A percentile compares a stretch with the other conserved stretches of the same genome.
Conservation (phyloP, 2,888 invertebrate species). For the Drosophila sordidapex region DNA sequence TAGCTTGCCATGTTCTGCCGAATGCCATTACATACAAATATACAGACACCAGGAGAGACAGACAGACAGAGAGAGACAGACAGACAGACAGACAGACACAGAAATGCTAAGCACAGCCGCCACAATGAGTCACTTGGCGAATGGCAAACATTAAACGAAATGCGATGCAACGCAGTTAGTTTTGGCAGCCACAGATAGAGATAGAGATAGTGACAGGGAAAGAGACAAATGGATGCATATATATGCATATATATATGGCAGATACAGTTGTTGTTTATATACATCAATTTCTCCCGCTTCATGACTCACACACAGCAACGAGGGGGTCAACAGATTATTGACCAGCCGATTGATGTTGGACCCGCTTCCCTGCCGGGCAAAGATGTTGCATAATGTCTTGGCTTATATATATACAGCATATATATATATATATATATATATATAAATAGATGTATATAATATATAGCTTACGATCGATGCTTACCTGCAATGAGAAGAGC, state of each 20-base stretch:
- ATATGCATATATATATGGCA: slow-evolving; percentile 9
- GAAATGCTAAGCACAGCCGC: slow-evolving; percentile 39
- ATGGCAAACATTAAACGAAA: slow-evolving; percentile 26
- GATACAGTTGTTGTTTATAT: slow-evolving; percentile 23
- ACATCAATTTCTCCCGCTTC: slow-evolving; percentile 20
- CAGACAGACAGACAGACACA: not conserved
- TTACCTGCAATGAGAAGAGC: slow-evolving; percentile 44
- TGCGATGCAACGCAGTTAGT: slow-evolving; percentile 54
- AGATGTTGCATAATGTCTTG: slow-evolving; percentile 18
- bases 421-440: not conserved
- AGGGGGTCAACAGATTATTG: slow-evolving; percentile 25
- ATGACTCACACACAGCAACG: slow-evolving; percentile 37
- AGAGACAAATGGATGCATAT: slow-evolving; percentile 1
- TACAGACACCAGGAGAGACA: not conserved
- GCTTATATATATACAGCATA: not conserved
- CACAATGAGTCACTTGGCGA: slow-evolving; percentile 42
- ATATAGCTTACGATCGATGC: slow-evolving; percentile 4
- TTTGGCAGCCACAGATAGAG: slow-evolving; percentile 43
- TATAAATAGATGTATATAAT: not conserved
- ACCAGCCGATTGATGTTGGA: slow-evolving; percentile 18
- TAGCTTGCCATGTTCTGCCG: slow-evolving; percentile 50
- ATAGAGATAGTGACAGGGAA: slow-evolving; percentile 6
- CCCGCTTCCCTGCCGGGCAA: slow-evolving; percentile 3
- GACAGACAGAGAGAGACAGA: not conserved
- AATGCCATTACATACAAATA: slow-evolving; percentile 40